Conservation (phyloP, 2,113 vertebrate species). For the Abramis brama region DNA sequence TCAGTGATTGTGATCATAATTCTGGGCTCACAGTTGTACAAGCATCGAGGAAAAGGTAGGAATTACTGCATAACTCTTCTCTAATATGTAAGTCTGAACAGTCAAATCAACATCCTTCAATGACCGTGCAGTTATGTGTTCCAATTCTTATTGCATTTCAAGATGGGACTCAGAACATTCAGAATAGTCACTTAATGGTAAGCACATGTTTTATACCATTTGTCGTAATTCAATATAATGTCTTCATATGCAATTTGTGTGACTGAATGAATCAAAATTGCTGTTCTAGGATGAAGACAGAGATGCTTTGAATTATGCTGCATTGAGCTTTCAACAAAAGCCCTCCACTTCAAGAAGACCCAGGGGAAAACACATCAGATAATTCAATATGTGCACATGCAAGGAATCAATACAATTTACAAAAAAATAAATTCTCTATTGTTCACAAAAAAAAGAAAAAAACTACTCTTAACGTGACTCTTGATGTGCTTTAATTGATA, state of each 20-base stretch:
- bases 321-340: not conserved
- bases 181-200: not conserved
- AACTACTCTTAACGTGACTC: not conserved
- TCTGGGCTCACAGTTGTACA: not conserved
- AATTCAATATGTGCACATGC: not conserved
- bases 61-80: not conserved
- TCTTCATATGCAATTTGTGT: not conserved
- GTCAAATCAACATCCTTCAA: not conserved
- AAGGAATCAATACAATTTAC: not conserved
- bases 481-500: not conserved
- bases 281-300: not conserved
- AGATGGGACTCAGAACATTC: constrained; percentile 9
- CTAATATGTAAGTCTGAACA: too few species aligned
- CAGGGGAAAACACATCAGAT: not conserved
- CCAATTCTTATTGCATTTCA: not conserved
- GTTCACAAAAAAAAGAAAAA: not conserved
- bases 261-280: not conserved
- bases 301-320: not conserved
- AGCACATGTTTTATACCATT: not conserved
- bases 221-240: not conserved
- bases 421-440: not conserved
- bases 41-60: not conserved
- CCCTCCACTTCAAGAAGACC: not conserved
- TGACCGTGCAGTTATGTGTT: not conserved
- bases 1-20: not conserved